Base-by-base conservation (phyloP, 2,797 vertebrate species). In the Selene dorsalis region DNA sequence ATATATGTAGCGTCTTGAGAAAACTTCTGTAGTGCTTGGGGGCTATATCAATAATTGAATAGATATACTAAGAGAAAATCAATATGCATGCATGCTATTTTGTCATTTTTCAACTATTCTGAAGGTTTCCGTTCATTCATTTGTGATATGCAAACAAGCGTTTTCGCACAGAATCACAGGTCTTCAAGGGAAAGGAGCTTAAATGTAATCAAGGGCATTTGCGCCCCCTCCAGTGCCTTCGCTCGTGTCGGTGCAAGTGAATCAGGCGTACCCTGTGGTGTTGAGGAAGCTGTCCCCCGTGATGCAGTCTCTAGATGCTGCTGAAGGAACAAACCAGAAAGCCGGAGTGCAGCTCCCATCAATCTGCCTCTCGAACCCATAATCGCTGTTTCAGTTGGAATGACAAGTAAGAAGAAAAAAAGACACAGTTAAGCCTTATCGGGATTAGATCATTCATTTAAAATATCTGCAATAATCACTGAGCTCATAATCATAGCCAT, bases 251-350 rank as follows among this genome's bases (percentile, higher is more conserved):
- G 26, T 56, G 63, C 30, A 67, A 57, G 63, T 6, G 47, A 80
- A 65, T 71, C 28, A 48, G 59, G 35, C 11, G 16, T 88, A 98
- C 97, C 97, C 97, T 2, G 96, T 98, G 85, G 96, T 97, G 90
- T 96, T 98, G 73, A 97, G 90, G 90, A 96, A 98, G 93, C 92
- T 97, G 85, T 97, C 96, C 28, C 96, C 96, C 0, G 93, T 84
- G 69, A 94, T 94, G 84, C 97, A 98, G 75, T 97, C 96, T 92
- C 94, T 95, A 6, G 95, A 95, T 20, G 93, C 88, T n/a, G 94
- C 93, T 11, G 95, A 93, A 0, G 96, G 96, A 83, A 96, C 90
- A 59, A 97, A 98, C 97, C 97, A 98, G 91, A 98, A 98, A 43
- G 96, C 95, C 32, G 96, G 95, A 61, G 93, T 81, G 56, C 97